Evolutionary conservation across 2,113 vertebrate species (phyloP).

Genomic region (Onychostoma macrolepis): DNA sequence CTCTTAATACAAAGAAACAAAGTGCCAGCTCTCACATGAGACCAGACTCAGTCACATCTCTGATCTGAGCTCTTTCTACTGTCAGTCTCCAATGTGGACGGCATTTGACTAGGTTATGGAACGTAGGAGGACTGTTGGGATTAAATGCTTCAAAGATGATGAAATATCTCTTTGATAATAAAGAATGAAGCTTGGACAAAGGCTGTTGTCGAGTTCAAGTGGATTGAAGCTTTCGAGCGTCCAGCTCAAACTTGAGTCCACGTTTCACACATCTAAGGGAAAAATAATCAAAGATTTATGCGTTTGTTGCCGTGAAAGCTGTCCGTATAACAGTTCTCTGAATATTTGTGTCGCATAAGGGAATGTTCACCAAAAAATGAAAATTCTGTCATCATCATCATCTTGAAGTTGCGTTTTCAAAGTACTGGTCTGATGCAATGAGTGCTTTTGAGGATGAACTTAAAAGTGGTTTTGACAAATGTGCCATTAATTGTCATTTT

Average conservation of each 20-base stretch:
- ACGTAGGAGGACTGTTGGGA: neutral
- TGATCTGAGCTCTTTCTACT: constrained; percentile 20
- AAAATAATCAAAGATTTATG: neutral
- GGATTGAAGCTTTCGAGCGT: neutral
- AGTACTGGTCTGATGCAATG: neutral
- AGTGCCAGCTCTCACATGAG: neutral
- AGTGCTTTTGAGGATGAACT: neutral
- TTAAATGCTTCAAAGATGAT: constrained; percentile 37
- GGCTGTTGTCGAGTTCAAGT: constrained; percentile 29
- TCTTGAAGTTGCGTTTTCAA: neutral
- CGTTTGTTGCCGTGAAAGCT: neutral
- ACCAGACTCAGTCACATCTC: neutral
- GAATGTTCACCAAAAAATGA: neutral
- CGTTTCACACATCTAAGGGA: constrained; percentile 6
- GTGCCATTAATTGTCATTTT: neutral
- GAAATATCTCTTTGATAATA: constrained; percentile 34
- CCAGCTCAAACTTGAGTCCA: neutral
- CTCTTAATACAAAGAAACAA: neutral
- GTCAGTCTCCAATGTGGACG: neutral
- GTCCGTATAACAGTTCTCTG: neutral
- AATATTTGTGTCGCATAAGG: neutral
- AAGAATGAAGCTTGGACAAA: constrained; percentile 31
- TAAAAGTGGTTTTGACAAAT: neutral
- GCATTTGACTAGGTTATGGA: constrained; percentile 17
- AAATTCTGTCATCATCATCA: neutral